phyloP scores from a whole-genome alignment of 2,888 invertebrate genomes.

The Clunio marinus region DNA sequence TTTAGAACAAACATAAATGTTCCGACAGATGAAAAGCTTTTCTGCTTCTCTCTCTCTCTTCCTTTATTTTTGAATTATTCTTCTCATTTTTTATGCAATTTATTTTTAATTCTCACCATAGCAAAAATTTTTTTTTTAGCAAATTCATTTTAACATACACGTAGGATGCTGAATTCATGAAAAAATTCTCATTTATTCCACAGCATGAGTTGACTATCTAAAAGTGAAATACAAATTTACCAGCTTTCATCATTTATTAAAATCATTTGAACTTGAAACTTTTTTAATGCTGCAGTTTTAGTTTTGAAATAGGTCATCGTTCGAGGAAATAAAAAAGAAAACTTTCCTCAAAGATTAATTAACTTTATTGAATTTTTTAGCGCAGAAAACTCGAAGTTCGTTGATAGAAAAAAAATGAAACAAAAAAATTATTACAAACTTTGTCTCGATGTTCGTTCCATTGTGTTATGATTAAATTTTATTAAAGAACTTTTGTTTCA shows the following conservation, averaged over 20 bases:
- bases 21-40: conserved; percentile 15
- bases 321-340: neutral
- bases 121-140: conserved; percentile 17
- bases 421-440: no score
- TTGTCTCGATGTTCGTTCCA: no score
- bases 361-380: neutral
- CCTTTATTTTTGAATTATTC: conserved; percentile 16
- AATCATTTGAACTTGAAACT: conserved; percentile 10
- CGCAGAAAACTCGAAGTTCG: neutral
- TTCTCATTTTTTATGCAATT: conserved; percentile 36
- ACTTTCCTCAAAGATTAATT: neutral
- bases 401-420: neutral
- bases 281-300: no score
- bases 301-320: neutral
- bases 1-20: conserved; percentile 14
- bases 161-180: no score
- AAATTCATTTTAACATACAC: no score
- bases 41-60: no score
- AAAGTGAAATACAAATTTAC: no score
- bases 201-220: no score
- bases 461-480: no score
- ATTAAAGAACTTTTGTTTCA: no score
- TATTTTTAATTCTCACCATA: conserved; percentile 25
- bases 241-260: no score
- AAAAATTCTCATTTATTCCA: no score